Base-by-base conservation (phyloP, 1,140 invertebrate species). In the Chionoecetes opilio region DNA sequence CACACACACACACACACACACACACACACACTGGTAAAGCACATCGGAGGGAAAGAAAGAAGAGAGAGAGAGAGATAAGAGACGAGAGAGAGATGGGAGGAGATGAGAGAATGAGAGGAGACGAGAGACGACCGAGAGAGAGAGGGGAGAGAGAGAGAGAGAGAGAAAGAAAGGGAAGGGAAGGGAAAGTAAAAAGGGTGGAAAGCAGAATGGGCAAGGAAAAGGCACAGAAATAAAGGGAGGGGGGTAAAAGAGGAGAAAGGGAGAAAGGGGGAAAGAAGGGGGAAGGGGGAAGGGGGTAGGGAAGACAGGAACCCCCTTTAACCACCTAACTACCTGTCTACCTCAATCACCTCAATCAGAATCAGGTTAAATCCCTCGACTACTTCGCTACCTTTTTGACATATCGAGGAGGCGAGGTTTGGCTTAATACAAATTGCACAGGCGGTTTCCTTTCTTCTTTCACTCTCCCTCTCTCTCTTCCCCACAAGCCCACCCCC, bases 351-450 rank as follows among this genome's bases (percentile, higher is more conserved):
- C 29, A 34, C 21, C 29, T 46, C n/a, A 53, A 11, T 53, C 29
- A 41, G n/a, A 29, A 38, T 32, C 38, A 53, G n/a, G n/a, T 34
- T 34, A 34, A n/a, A 91, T 91, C 46, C 46, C 35, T 91, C 89
- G 11, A 63, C 53, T 75, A 29, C 89, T 31, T 38, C 31, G 11
- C 63, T 35, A 35, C 89, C 34, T 91, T 75, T n/a, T 38, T 75
- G 89, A 75, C 89, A 34, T 91, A 91, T 75, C 31, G 88, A 17
- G 29, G 88, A 63, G 38, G 53, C 32, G 26, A 29, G 26, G 87
- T 17, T 31, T 90, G 38, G 85, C 3, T 53, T 53, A 53, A 90
- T 90, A 53, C 88, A 90, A 90, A 53, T 90, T 90, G 88, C 88
- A n/a, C n/a, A 90, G n/a, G 63, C 63, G 63, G 63, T 75, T 75